Evolutionary conservation across 1,140 invertebrate genomes (phyloP), one percentile per base, ranked within the genome.

Genomic region (Probaryconus sp.): DNA sequence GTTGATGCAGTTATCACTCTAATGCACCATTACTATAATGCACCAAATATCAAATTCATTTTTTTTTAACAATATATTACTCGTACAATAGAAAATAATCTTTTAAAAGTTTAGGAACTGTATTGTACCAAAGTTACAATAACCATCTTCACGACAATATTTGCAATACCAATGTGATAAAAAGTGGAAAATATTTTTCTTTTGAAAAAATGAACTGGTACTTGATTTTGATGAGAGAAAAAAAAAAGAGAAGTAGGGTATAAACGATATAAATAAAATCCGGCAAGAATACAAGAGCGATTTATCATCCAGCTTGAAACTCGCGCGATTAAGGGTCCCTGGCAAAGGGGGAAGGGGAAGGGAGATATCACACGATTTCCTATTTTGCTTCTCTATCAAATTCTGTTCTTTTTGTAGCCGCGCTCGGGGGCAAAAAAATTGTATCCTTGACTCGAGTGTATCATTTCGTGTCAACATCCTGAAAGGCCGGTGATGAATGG

Each of bases 251-350:
- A 45, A 53, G 55, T 51, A 73, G 75, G 55, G 47, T 72, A 76
- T 78, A 80, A 82, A 78, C 73, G 73, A 79, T 81, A 81, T 81
- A 80, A 81, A 81, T 81, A 81, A 81, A 81, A 81, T 81, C 79
- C 75, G 65, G 43, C 67, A 65, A 69, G 73, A 76, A 71, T 61
- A 63, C 60, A 37, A 11, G 2, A 38, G 58, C 78, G 79, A 83
- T 83, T 82, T 82, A 83, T 83, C 80, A 81, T 81, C 48, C 69
- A n/a, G 43, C 43, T 70, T 73, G 79, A 81, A 82, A 77, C 70
- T 63, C 65, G 33, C 61, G 48, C 38, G 51, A 60, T 74, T 72
- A 68, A 43, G 30, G 31, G 37, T 9, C n/a, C 31, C 13, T 7
- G 4, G 24, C 28, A 28, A 16, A 17, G 6, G 14, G 18, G 11